Evolutionary conservation across 2,888 invertebrate genomes (phyloP), one percentile per base, ranked within the genome.

Genomic region (Eristalis tenax): DNA sequence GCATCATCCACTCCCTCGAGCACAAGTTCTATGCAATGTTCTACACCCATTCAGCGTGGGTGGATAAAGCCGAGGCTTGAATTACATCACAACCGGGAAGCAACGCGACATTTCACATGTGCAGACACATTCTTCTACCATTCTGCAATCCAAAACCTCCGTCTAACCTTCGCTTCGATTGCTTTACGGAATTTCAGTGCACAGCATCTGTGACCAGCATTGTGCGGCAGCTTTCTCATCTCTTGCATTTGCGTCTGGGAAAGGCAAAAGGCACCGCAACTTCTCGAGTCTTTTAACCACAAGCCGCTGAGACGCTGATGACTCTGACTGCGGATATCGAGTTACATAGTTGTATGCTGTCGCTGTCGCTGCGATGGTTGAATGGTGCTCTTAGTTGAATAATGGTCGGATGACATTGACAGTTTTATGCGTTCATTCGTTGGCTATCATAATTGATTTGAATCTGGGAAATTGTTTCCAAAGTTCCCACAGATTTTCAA

Each of bases 161-260:
- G n/a, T 40, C 65, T 18, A 79, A 35, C 43, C 70, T 69, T 71
- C 69, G 86, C 70, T 86, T 86, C 83, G 86, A 86, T 86, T 86
- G 63, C 75, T 83, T 74, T 83, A 26, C 57, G 86, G 86, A 86
- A 86, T 86, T 86, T 75, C 70, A 75, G 78, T 75, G 43, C 78
- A 43, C 78, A 82, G 71, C 86, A 70, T 82, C 81, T 56, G 50
- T 8, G 50, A 50, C 18, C 50, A n/a, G 18, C 50, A 18, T n/a
- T 50, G 43, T 22, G 64, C 11, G 61, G 38, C 65, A 10, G 38
- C 38, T 66, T 38, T 38, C 40, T 66, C 38, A 66, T 50, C 50
- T 50, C 50, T 50, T 50, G 50, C 50, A 5, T 18, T 32, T 32
- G 50, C 6, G 4, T 10, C 50, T 50, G 50, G 18, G 50, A 50